Evolutionary conservation across 2,113 vertebrate species (phyloP).

Genomic region (Chrysochloris asiatica): DNA sequence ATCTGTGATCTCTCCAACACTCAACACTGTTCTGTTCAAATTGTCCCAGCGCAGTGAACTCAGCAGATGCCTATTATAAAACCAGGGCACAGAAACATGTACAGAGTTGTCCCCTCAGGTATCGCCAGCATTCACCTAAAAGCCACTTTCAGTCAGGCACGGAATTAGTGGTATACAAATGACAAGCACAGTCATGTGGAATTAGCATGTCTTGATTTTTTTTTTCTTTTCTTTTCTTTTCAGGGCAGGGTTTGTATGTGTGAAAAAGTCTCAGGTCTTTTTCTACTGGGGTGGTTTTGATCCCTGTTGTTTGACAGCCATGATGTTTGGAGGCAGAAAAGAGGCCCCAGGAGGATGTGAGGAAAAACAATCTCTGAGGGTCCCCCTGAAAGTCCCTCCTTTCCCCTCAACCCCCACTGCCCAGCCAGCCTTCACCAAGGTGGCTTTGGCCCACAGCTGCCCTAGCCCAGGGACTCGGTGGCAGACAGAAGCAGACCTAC

Average conservation of each 20-base stretch:
- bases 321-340: slow-evolving; percentile 45
- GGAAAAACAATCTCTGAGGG: background rate
- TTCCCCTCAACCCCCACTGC: background rate
- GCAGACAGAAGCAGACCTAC: slow-evolving; percentile 75
- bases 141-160: slow-evolving; percentile 59
- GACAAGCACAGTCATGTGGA: slow-evolving; percentile 39
- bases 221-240: background rate
- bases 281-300: slow-evolving; percentile 55
- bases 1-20: slow-evolving; percentile 37
- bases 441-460: slow-evolving; percentile 65
- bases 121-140: background rate
- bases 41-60: slow-evolving; percentile 16
- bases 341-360: background rate
- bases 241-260: slow-evolving; percentile 19
- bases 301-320: slow-evolving; percentile 43
- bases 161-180: slow-evolving; percentile 59
- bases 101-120: background rate
- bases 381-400: background rate
- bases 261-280: slow-evolving; percentile 46
- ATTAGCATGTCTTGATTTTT: slow-evolving; percentile 66
- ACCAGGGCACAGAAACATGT: slow-evolving; percentile 36
- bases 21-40: background rate
- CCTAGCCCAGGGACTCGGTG: slow-evolving; percentile 63
- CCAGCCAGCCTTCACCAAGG: slow-evolving; percentile 31
- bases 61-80: slow-evolving; percentile 40